Base-by-base conservation (phyloP, 2,113 vertebrate genomes). In the Lutjanus erythropterus region DNA sequence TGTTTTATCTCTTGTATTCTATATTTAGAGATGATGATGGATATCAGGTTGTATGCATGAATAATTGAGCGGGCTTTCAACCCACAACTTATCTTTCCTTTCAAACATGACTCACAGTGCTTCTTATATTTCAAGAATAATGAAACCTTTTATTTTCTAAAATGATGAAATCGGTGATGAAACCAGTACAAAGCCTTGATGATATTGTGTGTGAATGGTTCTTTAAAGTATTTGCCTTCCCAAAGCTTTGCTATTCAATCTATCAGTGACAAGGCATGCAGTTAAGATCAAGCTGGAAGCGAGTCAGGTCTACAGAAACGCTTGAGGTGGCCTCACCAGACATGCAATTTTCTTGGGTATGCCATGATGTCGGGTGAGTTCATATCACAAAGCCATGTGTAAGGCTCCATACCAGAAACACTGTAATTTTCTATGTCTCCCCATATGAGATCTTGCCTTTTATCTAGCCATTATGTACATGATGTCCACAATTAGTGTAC, bases 391-490 rank as follows among this genome's bases (percentile, higher is more conserved):
- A 71, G 47, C 65, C 50, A 29, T 9, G 0, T 59, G 41, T 72
- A 66, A 52, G 18, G 41, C 46, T 47, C n/a, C 25, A 39, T 31
- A 16, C 39, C 29, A 39, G 39, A 33, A 69, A 65, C 50, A 56
- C 42, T 19, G 6, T 83, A 39, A 90, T 88, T 79, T 84, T 72
- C 60, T 37, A 21, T 6, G 19, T 37, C 47, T 74, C 49, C 27
- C 27, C 37, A 14, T 68, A 46, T 49, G 50, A 3, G 25, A 49
- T 9, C 3, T 29, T 50, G 23, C 2, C 23, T 64, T 66, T 61
- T 71, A 39, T 73, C 37, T 15, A 47, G 19, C 21, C 29, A 73
- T 14, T 10, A 64, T 37, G 6, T 59, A 9, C 42, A 29, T 27
- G 14, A 18, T 18, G 18, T 59, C 16, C 58, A 23, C 33, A 27